Conservation (phyloP, 2,888 invertebrate species). For the Rhogogaster chlorosoma region DNA sequence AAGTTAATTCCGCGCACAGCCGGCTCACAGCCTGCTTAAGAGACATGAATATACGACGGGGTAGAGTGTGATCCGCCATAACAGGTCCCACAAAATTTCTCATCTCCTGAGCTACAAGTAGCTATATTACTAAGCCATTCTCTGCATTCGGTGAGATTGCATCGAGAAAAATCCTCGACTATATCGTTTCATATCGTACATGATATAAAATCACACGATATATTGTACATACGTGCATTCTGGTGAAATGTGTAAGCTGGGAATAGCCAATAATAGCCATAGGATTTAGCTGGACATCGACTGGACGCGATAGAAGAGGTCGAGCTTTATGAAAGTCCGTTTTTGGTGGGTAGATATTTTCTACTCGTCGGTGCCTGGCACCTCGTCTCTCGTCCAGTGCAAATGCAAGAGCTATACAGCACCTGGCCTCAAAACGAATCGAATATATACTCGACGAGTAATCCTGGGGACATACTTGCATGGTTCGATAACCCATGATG, state of each 20-base stretch:
- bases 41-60: slow-evolving; percentile 42
- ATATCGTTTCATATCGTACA: neutral
- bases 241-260: slow-evolving; percentile 6
- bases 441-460: slow-evolving; percentile 17
- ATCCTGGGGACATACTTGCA: slow-evolving; percentile 25
- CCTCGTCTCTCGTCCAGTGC: neutral
- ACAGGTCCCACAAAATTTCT: slow-evolving; percentile 36
- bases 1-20: slow-evolving; percentile 45
- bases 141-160: slow-evolving; percentile 13
- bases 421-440: slow-evolving; percentile 11
- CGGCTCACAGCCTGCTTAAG: slow-evolving; percentile 36
- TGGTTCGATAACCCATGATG: slow-evolving; percentile 11
- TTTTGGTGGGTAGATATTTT: slow-evolving; percentile 29
- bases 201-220: neutral
- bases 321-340: slow-evolving; percentile 35
- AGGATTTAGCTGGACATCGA: slow-evolving; percentile 9
- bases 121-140: neutral
- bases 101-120: slow-evolving; percentile 20
- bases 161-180: neutral
- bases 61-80: slow-evolving; percentile 40
- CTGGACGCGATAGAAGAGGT: neutral
- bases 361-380: neutral
- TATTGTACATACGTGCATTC: neutral
- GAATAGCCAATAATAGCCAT: slow-evolving; percentile 1
- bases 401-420: slow-evolving; percentile 20